Evolutionary conservation across 2,113 vertebrate genomes (phyloP).

Genomic region (Leptobrachium ailaonicum): DNA sequence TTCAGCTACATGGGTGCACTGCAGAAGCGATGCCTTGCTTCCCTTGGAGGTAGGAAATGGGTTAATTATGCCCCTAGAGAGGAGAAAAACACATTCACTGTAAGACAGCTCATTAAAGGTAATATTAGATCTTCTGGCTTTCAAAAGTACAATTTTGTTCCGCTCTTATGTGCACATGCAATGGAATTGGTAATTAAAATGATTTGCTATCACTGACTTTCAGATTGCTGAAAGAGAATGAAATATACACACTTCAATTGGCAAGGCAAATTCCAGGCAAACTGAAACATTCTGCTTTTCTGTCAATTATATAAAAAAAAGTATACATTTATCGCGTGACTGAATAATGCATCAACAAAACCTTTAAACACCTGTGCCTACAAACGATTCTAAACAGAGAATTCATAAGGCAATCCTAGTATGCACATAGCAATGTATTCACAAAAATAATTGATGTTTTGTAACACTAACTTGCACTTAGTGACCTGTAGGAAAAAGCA

Average conservation of each 20-base stretch:
- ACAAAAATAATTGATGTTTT: no score
- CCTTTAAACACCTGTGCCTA: no score
- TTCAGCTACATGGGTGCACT: constrained; percentile 86
- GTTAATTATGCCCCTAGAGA: constrained; percentile 87
- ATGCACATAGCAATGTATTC: no score
- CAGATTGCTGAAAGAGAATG: not conserved
- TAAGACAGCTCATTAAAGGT: constrained; percentile 22
- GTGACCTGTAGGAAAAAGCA: no score
- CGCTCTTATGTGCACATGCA: constrained; percentile 4
- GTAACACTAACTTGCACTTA: no score
- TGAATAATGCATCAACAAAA: no score
- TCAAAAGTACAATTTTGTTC: not conserved
- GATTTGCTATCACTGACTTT: not conserved
- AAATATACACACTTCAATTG: not conserved
- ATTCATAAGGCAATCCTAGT: no score
- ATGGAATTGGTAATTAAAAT: not conserved
- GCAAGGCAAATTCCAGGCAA: not conserved
- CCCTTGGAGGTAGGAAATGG: constrained; percentile 75
- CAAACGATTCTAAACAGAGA: no score
- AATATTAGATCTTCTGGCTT: not conserved
- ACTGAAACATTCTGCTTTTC: not conserved
- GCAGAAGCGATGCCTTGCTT: constrained; percentile 67
- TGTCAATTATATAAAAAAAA: no score
- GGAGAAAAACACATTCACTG: constrained; percentile 23
- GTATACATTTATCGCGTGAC: no score